Conservation (phyloP, 2,888 invertebrate species). For the Zaprionus obscuricornis region DNA sequence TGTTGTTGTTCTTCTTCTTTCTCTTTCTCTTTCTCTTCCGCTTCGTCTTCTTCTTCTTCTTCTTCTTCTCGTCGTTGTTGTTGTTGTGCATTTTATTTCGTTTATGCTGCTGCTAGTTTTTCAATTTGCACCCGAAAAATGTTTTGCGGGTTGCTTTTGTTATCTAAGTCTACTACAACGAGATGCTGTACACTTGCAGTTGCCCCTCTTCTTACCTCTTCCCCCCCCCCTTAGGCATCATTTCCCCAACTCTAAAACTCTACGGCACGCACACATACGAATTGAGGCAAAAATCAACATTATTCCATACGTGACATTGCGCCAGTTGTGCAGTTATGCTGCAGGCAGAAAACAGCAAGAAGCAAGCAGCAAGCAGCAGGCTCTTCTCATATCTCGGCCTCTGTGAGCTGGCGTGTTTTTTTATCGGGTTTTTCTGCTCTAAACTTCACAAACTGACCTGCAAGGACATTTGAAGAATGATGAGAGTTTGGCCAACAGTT, state of each 20-base stretch:
- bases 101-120: slow-evolving; percentile 30
- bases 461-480: too few relatives aligned
- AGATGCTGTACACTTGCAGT: too few relatives aligned
- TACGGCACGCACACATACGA: slow-evolving; percentile 4
- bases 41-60: slow-evolving; percentile 11
- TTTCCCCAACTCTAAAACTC: too few relatives aligned
- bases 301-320: slow-evolving; percentile 49
- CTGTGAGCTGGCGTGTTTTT: too few relatives aligned
- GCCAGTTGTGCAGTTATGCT: slow-evolving; percentile 13
- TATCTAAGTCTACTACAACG: slow-evolving; percentile 10
- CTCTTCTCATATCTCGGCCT: too few relatives aligned
- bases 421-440: too few relatives aligned
- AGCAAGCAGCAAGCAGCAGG: too few relatives aligned
- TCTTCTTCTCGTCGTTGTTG: neutral
- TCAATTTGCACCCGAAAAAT: slow-evolving; percentile 33
- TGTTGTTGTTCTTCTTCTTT: slow-evolving; percentile 13
- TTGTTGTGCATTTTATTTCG: slow-evolving; percentile 36
- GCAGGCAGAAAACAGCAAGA: neutral
- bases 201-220: too few relatives aligned
- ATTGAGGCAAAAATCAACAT: slow-evolving; percentile 48
- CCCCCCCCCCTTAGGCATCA: too few relatives aligned
- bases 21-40: too few relatives aligned
- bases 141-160: slow-evolving; percentile 34
- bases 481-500: too few relatives aligned
- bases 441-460: too few relatives aligned